A percentile compares a stretch with the other conserved stretches of the same genome.
Conservation (phyloP, 2,888 invertebrate genomes). For the Eupsilia transversa region DNA sequence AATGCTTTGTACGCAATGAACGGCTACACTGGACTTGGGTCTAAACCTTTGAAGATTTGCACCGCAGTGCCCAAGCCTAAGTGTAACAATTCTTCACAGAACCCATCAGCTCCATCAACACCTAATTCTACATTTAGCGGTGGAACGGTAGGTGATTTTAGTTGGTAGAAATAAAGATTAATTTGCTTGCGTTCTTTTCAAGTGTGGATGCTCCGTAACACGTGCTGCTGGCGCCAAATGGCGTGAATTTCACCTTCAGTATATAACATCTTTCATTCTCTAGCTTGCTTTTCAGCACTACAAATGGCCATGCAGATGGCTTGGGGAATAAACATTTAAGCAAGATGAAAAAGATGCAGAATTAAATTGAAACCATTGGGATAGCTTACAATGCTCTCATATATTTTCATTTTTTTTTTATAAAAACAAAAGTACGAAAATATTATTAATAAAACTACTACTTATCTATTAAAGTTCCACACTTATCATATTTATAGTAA, state of each 20-base stretch:
- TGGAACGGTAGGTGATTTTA: constrained; percentile 79
- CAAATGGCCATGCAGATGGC: constrained; percentile 24
- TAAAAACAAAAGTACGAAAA: too few relatives aligned
- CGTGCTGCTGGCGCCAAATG: constrained; percentile 7
- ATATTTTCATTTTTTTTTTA: not conserved
- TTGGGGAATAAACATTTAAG: constrained; percentile 12
- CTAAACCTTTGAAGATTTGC: constrained; percentile 97
- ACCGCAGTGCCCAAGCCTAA: constrained; percentile 97
- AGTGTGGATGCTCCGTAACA: constrained; percentile 25
- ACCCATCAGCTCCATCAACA: constrained; percentile 74
- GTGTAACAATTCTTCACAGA: constrained; percentile 82
- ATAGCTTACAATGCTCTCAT: constrained; percentile 5
- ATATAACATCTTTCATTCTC: constrained; percentile 12
- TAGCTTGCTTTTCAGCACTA: constrained; percentile 52
- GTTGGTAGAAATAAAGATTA: not conserved
- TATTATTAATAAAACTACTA: not conserved
- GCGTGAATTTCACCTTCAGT: not conserved
- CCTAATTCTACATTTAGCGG: constrained; percentile 78
- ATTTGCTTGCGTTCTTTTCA: constrained; percentile 27
- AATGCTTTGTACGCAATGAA: constrained; percentile 98
- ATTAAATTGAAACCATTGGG: constrained; percentile 33
- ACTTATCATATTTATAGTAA: not conserved
- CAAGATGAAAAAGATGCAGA: constrained; percentile 20
- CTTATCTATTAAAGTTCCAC: not conserved
- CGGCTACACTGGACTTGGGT: constrained; percentile 96